Evolutionary conservation across 2,797 vertebrate species (phyloP), one percentile per base, ranked within the genome.

Genomic region (Antennarius maculatus): DNA sequence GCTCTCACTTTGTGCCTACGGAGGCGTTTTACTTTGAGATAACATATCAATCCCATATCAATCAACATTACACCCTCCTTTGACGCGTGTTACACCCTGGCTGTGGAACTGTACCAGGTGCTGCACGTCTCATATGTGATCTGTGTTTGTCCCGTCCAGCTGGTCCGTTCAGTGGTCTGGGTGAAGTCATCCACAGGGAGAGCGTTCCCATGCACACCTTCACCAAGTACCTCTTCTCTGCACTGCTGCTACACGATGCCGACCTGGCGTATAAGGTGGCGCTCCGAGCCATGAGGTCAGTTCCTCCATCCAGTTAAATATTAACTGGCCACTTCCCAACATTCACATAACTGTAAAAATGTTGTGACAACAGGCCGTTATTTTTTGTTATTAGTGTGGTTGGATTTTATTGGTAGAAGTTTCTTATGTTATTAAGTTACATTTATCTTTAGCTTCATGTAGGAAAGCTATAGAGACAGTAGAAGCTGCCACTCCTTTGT

Each of bases 131-230:
- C 16, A 23, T 23, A 23, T 34, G 37, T 2, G 1, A n/a, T 31
- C 6, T 64, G 2, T 49, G 10, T 5, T 63, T 18, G n/a, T 27
- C 37, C 11, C 3, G 10, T 83, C 15, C 83, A 99, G 97, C 96
- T 62, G 97, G 97, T 70, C 97, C 97, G 0, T 99, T 98, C 92
- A 98, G 97, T 0, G 97, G 97, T 42, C 85, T 99, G 4, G 97
- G 97, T 18, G 97, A 99, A 89, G 94, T 99, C 86, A 96, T 98
- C 91, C 97, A 99, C 87, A 94, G 96, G 65, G 97, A 99, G 85
- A 99, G 97, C 0, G 95, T 99, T 43, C 97, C 97, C 78, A 99
- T 99, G 97, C 97, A 99, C 91, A 99, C 96, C 51, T 99, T 98
- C 79, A 96, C 97, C 82, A 99, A 99, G 92, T 99, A 98, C 92